Evolutionary conservation across 2,797 vertebrate species (phyloP).

Genomic region (Cirrhinus molitorella): DNA sequence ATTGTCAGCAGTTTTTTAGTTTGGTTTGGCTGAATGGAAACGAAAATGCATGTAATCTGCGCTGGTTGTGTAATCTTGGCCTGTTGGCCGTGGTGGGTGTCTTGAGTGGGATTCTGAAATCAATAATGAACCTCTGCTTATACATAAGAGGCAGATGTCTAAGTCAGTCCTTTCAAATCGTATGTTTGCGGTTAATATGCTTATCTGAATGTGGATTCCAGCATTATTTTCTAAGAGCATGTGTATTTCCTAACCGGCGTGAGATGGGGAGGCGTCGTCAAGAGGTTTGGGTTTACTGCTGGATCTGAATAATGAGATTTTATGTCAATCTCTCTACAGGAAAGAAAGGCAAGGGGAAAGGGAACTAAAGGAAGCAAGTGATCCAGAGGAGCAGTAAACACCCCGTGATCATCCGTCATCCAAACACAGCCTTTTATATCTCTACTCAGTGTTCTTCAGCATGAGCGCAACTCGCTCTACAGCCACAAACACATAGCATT

Average conservation of each 20-base stretch:
- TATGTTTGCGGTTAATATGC: conserved; percentile 29
- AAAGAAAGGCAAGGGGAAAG: conserved; percentile 85
- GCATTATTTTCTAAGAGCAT: conserved; percentile 1
- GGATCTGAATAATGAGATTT: conserved; percentile 34
- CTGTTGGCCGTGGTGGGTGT: conserved; percentile 53
- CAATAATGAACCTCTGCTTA: conserved; percentile 46
- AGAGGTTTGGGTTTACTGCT: not conserved
- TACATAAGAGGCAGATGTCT: conserved; percentile 32
- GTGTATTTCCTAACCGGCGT: conserved; percentile 14
- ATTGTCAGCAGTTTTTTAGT: conserved; percentile 11
- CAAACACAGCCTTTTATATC: conserved; percentile 25
- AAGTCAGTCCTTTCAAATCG: conserved; percentile 1
- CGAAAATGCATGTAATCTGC: conserved; percentile 39
- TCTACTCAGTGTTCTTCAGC: conserved; percentile 27
- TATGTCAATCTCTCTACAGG: conserved; percentile 70
- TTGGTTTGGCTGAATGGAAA: conserved; percentile 26
- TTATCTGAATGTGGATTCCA: conserved; percentile 22
- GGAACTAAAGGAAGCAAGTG: conserved; percentile 69
- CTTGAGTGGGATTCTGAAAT: conserved; percentile 59
- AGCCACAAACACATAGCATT: conserved; percentile 33
- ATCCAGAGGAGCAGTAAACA: conserved; percentile 40
- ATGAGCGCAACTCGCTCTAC: conserved; percentile 13
- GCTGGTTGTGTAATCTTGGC: conserved; percentile 53
- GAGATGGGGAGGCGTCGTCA: conserved; percentile 11
- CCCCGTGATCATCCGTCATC: conserved; percentile 18